Percentiles rank a stretch among this genome's conserved stretches.
These are phyloP conservation scores for Molossus alvarezi DNA, from an alignment of 2,797 vertebrate species.

Conservation along the genomic window DNA sequence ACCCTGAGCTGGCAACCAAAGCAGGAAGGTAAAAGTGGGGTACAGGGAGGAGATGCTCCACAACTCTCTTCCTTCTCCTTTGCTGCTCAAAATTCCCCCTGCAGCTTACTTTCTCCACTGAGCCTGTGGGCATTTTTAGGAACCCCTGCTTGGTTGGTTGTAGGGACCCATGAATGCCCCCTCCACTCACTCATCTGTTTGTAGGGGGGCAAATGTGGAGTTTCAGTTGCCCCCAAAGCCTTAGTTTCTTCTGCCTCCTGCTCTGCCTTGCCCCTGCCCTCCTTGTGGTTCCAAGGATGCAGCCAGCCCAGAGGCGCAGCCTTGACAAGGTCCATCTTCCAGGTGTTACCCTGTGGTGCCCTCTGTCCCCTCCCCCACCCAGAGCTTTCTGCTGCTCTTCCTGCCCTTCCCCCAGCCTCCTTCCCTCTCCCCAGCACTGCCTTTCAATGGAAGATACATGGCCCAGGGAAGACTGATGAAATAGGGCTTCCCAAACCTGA, in stretches of 20 bases:
- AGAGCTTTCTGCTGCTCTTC: neutral
- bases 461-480: neutral
- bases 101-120: neutral
- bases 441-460: neutral
- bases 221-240: conserved; percentile 1
- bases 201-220: neutral
- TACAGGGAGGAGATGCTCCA: neutral
- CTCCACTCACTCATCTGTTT: neutral
- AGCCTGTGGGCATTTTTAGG: conserved; percentile 1
- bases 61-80: neutral
- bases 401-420: neutral
- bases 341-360: neutral
- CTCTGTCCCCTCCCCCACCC: neutral
- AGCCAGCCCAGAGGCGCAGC: neutral
- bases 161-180: neutral
- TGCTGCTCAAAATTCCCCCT: neutral
- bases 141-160: neutral
- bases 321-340: neutral
- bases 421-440: neutral
- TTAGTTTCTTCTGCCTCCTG: neutral
- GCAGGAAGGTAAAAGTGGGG: neutral
- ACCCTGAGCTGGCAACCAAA: neutral
- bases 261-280: neutral
- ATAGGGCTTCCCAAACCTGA: neutral
- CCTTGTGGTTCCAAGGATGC: neutral